Percentiles rank a stretch among this genome's conserved stretches.
These are phyloP conservation scores for Leuciscus idus DNA, from an alignment of 2,113 vertebrate genomes.

Conservation along the genomic window DNA sequence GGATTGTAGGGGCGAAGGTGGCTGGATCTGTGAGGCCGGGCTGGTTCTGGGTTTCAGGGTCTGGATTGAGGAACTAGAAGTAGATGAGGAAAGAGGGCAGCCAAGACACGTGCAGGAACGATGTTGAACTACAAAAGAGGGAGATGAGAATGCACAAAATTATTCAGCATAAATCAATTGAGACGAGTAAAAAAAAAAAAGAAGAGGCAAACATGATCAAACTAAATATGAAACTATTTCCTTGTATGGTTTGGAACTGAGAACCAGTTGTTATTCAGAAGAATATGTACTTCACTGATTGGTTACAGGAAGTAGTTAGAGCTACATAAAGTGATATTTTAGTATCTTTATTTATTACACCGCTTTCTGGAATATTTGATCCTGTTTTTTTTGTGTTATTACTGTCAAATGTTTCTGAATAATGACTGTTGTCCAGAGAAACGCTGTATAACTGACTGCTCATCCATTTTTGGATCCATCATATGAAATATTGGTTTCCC, in stretches of 20 bases:
- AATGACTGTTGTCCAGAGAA: not conserved
- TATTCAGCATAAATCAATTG: not conserved
- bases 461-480: not conserved
- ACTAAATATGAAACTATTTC: not conserved
- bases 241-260: not conserved
- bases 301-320: not conserved
- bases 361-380: not conserved
- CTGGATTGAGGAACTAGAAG: slow-evolving; percentile 58
- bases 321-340: not conserved
- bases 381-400: too few species aligned
- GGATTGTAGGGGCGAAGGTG: not conserved
- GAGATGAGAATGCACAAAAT: not conserved
- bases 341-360: not conserved
- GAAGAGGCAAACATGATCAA: not conserved
- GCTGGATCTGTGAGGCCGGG: slow-evolving; percentile 9
- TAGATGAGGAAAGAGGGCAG: slow-evolving; percentile 70
- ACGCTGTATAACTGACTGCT: not conserved
- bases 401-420: not conserved
- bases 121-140: slow-evolving; percentile 62
- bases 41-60: slow-evolving; percentile 63
- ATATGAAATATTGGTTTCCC: too few species aligned
- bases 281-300: not conserved
- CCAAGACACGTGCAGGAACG: slow-evolving; percentile 74
- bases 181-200: not conserved
- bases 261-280: not conserved